Base-by-base conservation (phyloP, 2,888 invertebrate genomes). In the Chironomus tentans region DNA sequence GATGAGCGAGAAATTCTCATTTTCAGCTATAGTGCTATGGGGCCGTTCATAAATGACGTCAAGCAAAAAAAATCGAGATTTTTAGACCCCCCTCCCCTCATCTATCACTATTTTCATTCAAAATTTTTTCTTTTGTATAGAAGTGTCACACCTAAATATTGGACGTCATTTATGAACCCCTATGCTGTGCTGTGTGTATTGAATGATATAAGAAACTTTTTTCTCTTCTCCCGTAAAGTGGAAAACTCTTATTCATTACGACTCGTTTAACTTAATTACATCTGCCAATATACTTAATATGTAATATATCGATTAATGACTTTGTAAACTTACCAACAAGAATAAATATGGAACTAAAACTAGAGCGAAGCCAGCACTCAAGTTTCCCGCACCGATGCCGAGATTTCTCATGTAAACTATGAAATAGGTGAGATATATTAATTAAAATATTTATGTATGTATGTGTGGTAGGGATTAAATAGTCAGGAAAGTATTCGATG, bases 281-380 rank as follows among this genome's bases (percentile, higher is more conserved):
- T 38, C 38, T 38, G 38, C 38, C 38, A 38, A 65, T 65, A 18
- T 65, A 56, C 50, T n/a, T 50, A 50, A 15, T 50, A 38, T 21
- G n/a, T 68, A n/a, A 68, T 68, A 15, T 15, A 68, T 21, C 56
- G 56, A 56, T 56, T 18, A 48, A 38, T 38, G 38, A 38, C 38
- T 38, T 65, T 46, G 28, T 24, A n/a, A 50, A 83, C 88, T 88
- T 83, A 92, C 92, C 87, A 92, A 82, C 80, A 89, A 87, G 91
- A 92, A 92, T 80, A 93, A 85, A 82, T 91, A 92, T 1, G 93
- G 93, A 50, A 93, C 91, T 85, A 86, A 84, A 81, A 93, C 91
- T 70, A 93, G 85, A 1, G 90, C 92, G n/a, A 92, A 83, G 15
- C 93, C 91, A 0, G 92, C 90, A 0, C 91, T 87, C 77, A 92